Percentiles rank a stretch among this genome's conserved stretches.
phyloP scores from a whole-genome alignment of 1,140 invertebrate species.

The Dreissena rostriformis region DNA sequence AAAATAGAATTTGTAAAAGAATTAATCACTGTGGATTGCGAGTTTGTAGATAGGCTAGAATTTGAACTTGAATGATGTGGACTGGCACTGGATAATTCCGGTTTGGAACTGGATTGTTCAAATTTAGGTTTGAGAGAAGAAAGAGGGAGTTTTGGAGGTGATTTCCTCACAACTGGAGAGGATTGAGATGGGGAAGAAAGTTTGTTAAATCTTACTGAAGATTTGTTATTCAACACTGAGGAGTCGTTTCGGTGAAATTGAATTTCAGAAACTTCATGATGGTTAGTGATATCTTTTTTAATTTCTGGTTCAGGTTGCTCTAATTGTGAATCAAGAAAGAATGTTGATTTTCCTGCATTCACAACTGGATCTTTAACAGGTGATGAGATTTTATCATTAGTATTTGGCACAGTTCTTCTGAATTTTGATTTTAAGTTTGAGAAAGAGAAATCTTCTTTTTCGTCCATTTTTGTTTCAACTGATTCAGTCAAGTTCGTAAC shows the following conservation, averaged over 20 bases:
- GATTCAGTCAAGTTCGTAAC: background rate
- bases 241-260: no score
- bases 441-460: constrained; percentile 30
- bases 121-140: background rate
- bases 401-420: background rate
- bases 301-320: background rate
- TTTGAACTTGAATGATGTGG: no score
- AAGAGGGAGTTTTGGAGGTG: constrained; percentile 8
- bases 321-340: background rate
- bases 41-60: no score
- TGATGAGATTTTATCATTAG: background rate
- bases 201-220: background rate
- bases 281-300: no score
- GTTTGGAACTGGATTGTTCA: no score
- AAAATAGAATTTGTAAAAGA: background rate
- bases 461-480: constrained; percentile 10
- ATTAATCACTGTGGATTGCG: no score
- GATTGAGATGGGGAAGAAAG: background rate
- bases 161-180: background rate
- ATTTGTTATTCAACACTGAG: no score
- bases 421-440: constrained; percentile 46
- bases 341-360: background rate
- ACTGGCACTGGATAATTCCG: no score
- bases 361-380: background rate
- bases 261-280: no score